These are phyloP conservation scores for Peromyscus polionotus DNA, from an alignment of 2,113 vertebrate genomes.

Conservation along the genomic window DNA sequence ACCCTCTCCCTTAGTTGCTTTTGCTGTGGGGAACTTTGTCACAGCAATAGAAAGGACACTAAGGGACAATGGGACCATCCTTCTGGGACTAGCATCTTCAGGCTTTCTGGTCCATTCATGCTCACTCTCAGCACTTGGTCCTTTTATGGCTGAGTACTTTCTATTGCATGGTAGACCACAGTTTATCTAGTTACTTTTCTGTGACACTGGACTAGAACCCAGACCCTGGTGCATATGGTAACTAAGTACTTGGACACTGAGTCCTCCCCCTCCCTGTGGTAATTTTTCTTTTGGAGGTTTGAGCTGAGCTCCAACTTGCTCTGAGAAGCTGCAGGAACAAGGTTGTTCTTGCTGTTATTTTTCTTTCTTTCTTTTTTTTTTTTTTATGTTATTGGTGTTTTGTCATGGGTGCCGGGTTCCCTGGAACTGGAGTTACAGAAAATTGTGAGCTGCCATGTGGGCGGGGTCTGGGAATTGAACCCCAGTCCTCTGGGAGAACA, in stretches of 20 bases:
- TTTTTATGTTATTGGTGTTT: too few species aligned
- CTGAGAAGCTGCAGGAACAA: not conserved
- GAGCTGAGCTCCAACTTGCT: not conserved
- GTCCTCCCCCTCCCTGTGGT: too few species aligned
- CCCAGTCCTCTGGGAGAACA: too few species aligned
- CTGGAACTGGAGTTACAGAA: too few species aligned
- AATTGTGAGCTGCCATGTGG: too few species aligned
- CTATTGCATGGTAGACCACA: not conserved
- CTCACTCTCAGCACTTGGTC: not conserved
- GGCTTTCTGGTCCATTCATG: not conserved
- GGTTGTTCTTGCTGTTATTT: not conserved
- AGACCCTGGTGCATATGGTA: not conserved
- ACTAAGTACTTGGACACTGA: too few species aligned
- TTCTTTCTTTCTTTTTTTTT: too few species aligned
- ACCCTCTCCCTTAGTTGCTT: not conserved
- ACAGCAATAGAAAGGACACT: not conserved
- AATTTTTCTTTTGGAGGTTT: not conserved
- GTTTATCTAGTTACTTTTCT: not conserved
- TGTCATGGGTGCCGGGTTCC: too few species aligned
- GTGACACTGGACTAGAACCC: not conserved
- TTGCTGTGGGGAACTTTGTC: accelerated
- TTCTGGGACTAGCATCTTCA: not conserved
- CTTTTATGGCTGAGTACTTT: not conserved
- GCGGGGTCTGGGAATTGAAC: too few species aligned
- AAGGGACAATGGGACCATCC: not conserved